Evolutionary conservation across 2,888 invertebrate species (phyloP).

Genomic region (Theretra japonica): DNA sequence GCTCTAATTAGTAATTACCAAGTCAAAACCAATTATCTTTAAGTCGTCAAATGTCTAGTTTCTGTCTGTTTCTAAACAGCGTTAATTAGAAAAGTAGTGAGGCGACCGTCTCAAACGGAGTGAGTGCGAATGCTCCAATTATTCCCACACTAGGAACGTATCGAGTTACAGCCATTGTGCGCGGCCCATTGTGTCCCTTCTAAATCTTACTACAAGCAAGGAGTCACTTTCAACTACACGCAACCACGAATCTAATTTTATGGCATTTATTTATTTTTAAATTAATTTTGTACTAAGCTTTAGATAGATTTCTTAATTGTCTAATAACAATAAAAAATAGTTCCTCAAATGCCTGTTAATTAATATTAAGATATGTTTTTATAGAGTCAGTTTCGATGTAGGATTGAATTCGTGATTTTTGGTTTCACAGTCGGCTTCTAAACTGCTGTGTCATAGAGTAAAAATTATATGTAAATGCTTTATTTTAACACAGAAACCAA

Average conservation of each 20-base stretch:
- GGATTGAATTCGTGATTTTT: too few species aligned
- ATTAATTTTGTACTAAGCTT: too few species aligned
- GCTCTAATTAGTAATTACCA: not conserved
- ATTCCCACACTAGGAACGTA: constrained; percentile 60
- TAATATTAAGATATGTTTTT: too few species aligned
- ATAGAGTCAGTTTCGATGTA: too few species aligned
- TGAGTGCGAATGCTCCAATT: constrained; percentile 64
- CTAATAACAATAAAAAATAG: too few species aligned
- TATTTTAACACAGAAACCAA: too few species aligned
- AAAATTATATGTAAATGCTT: too few species aligned
- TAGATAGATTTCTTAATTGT: too few species aligned
- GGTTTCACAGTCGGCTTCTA: too few species aligned
- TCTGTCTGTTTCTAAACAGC: not conserved
- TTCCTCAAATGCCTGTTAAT: too few species aligned
- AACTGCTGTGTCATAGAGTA: too few species aligned
- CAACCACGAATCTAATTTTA: constrained; percentile 16
- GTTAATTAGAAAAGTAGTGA: constrained; percentile 17
- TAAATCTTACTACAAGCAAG: constrained; percentile 73
- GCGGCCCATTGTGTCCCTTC: constrained; percentile 62
- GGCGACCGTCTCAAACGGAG: constrained; percentile 28
- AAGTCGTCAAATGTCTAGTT: not conserved
- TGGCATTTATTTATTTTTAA: not conserved
- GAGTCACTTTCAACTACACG: constrained; percentile 70
- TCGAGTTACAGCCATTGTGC: constrained; percentile 68
- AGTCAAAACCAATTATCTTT: not conserved